phyloP scores from a whole-genome alignment of 2,113 vertebrate genomes.

The Nanorana parkeri region DNA sequence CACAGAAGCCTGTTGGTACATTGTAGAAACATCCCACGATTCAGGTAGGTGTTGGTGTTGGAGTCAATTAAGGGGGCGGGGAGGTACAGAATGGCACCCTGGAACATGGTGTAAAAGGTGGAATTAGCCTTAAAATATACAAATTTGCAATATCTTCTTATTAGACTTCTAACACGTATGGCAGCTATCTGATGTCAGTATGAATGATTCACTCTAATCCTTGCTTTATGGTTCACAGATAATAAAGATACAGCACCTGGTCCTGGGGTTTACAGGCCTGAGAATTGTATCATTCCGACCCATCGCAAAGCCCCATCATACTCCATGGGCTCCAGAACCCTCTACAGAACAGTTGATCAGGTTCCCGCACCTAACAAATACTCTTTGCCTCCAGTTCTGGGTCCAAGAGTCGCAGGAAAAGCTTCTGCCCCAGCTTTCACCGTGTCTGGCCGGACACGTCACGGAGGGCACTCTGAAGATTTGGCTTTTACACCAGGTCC shows the following conservation, averaged over 20 bases:
- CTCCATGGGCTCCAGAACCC: slow-evolving; percentile 79
- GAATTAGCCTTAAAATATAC: no score
- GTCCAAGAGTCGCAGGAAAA: slow-evolving; percentile 74
- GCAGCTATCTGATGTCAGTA: no score
- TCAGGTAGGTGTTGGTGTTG: no score
- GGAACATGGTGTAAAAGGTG: no score
- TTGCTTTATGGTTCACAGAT: slow-evolving; percentile 48
- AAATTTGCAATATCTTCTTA: no score
- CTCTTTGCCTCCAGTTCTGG: slow-evolving; percentile 80
- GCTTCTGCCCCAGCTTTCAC: slow-evolving; percentile 79
- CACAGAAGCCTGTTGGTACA: no score
- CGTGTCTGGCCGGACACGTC: slow-evolving; percentile 65
- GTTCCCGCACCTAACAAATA: slow-evolving; percentile 85
- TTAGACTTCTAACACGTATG: no score
- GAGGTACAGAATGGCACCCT: no score
- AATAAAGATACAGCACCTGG: slow-evolving; percentile 72
- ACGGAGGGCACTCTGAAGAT: slow-evolving; percentile 71
- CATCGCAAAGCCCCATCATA: slow-evolving; percentile 79
- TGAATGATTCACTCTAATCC: neutral
- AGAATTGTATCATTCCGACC: slow-evolving; percentile 74
- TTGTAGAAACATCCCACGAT: no score
- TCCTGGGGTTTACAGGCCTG: slow-evolving; percentile 84
- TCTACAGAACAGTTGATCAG: slow-evolving; percentile 70
- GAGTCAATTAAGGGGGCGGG: no score
- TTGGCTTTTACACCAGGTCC: slow-evolving; percentile 80